Conservation (phyloP, 2,888 invertebrate species). For the Microplitis deprimator region DNA sequence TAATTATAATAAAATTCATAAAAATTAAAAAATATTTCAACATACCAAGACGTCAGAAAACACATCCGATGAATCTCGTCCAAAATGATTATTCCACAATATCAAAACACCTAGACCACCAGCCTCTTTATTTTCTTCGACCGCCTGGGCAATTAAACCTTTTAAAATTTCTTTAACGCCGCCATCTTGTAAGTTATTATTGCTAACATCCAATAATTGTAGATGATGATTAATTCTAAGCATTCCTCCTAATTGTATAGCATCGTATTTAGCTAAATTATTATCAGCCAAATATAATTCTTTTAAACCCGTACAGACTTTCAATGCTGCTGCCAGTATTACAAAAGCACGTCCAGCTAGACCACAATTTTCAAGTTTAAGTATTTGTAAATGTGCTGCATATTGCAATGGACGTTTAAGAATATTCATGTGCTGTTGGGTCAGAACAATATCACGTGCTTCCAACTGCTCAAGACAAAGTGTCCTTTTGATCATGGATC, state of each 20-base stretch:
- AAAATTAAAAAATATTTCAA: constrained; percentile 52
- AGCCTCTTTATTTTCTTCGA: constrained; percentile 71
- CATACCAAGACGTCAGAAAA: constrained; percentile 80
- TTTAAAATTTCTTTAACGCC: constrained; percentile 83
- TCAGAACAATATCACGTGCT: constrained; percentile 77
- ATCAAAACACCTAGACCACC: constrained; percentile 81
- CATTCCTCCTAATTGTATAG: constrained; percentile 83
- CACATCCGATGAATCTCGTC: constrained; percentile 80
- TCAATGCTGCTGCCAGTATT: constrained; percentile 85
- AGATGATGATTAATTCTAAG: constrained; percentile 82
- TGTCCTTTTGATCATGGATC: constrained; percentile 84
- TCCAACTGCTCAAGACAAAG: constrained; percentile 81
- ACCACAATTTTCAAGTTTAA: constrained; percentile 84
- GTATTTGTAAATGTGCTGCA: constrained; percentile 80
- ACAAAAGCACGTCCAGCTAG: constrained; percentile 83
- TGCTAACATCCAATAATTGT: constrained; percentile 84
- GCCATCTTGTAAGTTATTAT: constrained; percentile 77
- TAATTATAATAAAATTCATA: constrained; percentile 14
- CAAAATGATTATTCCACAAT: constrained; percentile 89
- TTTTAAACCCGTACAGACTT: constrained; percentile 82
- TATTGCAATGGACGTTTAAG: constrained; percentile 82
- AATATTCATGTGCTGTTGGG: constrained; percentile 80
- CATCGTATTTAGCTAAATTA: constrained; percentile 81
- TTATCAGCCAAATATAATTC: constrained; percentile 91
- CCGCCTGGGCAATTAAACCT: constrained; percentile 81